Percentiles rank a stretch among this genome's conserved stretches.
These are phyloP conservation scores for Psittacula derbiana DNA, from an alignment of 2,797 vertebrate species.

Conservation along the genomic window DNA sequence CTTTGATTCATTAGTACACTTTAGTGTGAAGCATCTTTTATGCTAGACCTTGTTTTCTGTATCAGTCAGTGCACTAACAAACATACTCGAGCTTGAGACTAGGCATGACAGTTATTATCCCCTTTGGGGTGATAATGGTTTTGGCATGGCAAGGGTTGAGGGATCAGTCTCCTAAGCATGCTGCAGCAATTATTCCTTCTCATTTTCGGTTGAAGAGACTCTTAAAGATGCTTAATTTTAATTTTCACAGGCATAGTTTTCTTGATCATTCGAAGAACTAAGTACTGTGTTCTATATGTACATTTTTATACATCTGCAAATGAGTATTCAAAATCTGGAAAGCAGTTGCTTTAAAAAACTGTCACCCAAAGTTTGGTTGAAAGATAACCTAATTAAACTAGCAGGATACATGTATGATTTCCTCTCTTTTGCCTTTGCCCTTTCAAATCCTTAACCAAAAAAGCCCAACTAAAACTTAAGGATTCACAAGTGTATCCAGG, in stretches of 20 bases:
- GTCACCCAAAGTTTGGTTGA: background rate
- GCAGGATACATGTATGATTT: background rate
- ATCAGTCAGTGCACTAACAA: constrained; percentile 53
- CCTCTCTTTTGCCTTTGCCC: background rate
- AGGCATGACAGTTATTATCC: constrained; percentile 68
- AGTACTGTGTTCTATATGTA: background rate
- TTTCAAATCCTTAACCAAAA: background rate
- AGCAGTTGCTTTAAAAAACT: background rate
- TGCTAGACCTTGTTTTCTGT: constrained; percentile 37
- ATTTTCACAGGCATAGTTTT: background rate
- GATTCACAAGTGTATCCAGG: background rate
- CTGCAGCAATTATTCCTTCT: constrained; percentile 42
- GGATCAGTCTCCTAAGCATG: constrained; percentile 53
- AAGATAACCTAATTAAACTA: background rate
- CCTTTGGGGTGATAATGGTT: constrained; percentile 62
- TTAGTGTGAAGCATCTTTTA: constrained; percentile 48
- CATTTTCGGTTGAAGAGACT: constrained; percentile 16
- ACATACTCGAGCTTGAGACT: constrained; percentile 9
- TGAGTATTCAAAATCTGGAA: background rate
- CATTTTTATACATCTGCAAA: background rate
- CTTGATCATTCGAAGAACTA: background rate
- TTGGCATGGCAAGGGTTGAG: constrained; percentile 61
- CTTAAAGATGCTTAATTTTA: constrained; percentile 3
- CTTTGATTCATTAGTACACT: constrained; percentile 55
- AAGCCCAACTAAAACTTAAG: background rate